Base-by-base conservation (phyloP, 2,113 vertebrate genomes). In the Microtus ochrogaster region DNA sequence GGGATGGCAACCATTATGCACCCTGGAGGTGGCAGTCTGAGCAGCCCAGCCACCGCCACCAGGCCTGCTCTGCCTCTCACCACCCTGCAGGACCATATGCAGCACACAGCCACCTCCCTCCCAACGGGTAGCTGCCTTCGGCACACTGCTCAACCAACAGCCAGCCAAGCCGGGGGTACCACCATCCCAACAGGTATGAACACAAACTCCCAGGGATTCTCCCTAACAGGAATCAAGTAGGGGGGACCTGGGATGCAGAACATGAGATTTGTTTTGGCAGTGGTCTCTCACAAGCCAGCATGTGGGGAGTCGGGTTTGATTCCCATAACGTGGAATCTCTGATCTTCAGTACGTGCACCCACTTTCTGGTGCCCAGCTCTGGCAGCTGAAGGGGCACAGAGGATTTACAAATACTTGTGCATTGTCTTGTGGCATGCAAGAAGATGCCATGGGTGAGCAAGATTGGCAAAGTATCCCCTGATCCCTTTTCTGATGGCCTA, bases 131-230 rank as follows among this genome's bases (percentile, higher is more conserved):
- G 98, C 98, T 99, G 99, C 97, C 98, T 99, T 95, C 98, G 99
- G 92, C 98, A 99, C 39, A 98, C 99, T 3, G 98, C 98, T 9
- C 99, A 99, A 98, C 98, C 98, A n/a, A 92, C 97, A 0, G 97
- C 90, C 95, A 98, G 98, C 98, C 99, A 99, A 97, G 89, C 98
- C 16, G 99, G 99, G 96, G 98, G 96, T 39, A 82, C 99, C 94
- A 97, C 99, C 92, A 97, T 99, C 97, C 99, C 99, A 97, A 98
- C 99, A 98, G 99, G 99, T 99, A 98, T 22, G 98, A 97, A 49
- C 30, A 1, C 0, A 0, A 61, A 63, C 16, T 10, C 28, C 19
- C 26, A 0, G 0, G 49, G 68, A 79, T 47, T 81, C 58, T 65
- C 0, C 41, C 49, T 87, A 19, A n/a, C 0, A 13, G 36, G 30